phyloP scores from a whole-genome alignment of 2,113 vertebrate genomes.

The Tenebrosternarchus preto region DNA sequence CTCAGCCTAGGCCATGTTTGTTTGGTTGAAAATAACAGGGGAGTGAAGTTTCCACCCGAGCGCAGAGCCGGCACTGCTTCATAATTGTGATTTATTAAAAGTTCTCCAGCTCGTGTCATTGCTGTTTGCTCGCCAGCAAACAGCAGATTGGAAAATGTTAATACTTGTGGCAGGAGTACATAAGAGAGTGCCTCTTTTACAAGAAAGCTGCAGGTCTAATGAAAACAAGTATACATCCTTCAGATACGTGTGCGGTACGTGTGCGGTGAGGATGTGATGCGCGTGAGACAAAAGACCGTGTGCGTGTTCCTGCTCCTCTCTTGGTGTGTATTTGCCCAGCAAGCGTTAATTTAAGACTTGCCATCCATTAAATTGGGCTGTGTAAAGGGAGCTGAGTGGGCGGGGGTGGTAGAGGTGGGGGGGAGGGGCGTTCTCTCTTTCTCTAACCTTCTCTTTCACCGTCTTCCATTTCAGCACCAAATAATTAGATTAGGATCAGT shows the following conservation, averaged over 20 bases:
- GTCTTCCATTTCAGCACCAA: not conserved
- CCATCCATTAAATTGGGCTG: slow-evolving; percentile 63
- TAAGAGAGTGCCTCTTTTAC: slow-evolving; percentile 37
- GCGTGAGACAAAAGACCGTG: not conserved
- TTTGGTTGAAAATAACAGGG: slow-evolving; percentile 57
- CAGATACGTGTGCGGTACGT: slow-evolving; percentile 29
- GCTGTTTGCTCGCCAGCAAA: slow-evolving; percentile 65
- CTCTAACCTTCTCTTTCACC: slow-evolving; percentile 2
- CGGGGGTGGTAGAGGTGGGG: not conserved
- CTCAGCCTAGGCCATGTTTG: slow-evolving; percentile 56
- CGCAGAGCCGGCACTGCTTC: slow-evolving; percentile 62
- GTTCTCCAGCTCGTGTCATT: slow-evolving; percentile 61
- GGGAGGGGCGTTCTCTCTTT: not conserved
- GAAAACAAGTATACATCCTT: slow-evolving; percentile 67
- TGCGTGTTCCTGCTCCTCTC: not conserved
- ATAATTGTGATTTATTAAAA: slow-evolving; percentile 79
- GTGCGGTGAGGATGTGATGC: no score
- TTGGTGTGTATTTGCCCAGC: not conserved
- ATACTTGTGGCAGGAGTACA: slow-evolving; percentile 64
- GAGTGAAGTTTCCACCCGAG: slow-evolving; percentile 60
- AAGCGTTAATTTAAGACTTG: slow-evolving; percentile 59
- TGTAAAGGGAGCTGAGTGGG: slow-evolving; percentile 38
- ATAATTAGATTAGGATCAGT: slow-evolving; percentile 18
- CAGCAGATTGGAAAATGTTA: slow-evolving; percentile 74
- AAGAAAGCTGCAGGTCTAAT: slow-evolving; percentile 52